Percentiles rank a stretch among this genome's conserved stretches.
phyloP scores from a whole-genome alignment of 2,113 vertebrate genomes.

The Pithys albifrons region DNA sequence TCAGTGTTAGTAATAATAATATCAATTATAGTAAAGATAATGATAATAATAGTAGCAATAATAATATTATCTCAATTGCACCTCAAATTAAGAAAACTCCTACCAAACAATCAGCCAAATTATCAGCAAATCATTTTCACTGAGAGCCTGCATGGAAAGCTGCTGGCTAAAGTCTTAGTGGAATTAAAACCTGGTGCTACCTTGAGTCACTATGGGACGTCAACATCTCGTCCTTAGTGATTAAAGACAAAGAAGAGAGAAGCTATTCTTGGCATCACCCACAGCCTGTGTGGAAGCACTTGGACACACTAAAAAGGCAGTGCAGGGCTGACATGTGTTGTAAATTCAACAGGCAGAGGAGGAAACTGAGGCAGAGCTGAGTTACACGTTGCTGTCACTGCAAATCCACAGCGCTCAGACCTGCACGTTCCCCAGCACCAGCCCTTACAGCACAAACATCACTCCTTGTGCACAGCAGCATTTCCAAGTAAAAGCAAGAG shows the following conservation, averaged over 20 bases:
- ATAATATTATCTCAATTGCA: background rate
- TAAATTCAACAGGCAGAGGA: background rate
- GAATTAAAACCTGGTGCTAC: background rate
- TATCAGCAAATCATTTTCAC: background rate
- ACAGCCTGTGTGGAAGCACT: background rate
- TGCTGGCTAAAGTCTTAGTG: background rate
- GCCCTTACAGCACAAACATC: background rate
- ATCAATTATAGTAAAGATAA: background rate
- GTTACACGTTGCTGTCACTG: background rate
- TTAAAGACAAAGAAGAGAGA: background rate
- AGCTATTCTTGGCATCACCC: background rate
- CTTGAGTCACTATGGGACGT: background rate
- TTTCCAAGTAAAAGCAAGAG: constrained; percentile 5
- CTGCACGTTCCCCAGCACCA: background rate
- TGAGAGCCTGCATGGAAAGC: background rate
- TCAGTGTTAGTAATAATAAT: background rate
- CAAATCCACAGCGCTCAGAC: background rate
- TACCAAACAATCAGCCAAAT: background rate
- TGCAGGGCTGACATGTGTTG: background rate
- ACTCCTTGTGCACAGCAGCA: background rate
- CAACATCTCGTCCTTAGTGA: background rate
- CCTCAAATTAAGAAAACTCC: background rate
- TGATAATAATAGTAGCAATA: too few relatives aligned
- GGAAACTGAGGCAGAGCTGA: constrained; percentile 36
- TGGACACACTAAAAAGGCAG: background rate